Evolutionary conservation across 2,888 invertebrate species (phyloP).

Genomic region (Mesorhabditis spiculigera): DNA sequence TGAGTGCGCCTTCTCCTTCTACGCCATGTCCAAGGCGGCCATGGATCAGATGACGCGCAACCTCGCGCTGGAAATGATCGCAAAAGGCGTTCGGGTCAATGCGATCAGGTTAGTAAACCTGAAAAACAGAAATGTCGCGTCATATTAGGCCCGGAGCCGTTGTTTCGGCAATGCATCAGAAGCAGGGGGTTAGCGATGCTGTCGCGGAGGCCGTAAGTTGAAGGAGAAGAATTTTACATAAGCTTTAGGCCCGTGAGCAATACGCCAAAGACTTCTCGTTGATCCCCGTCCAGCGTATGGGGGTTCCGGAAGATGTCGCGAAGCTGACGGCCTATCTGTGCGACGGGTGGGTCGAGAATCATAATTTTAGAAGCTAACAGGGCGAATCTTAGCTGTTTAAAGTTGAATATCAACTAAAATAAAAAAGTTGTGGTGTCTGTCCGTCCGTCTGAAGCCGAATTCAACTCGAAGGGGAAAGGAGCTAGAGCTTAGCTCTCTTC

Average conservation of each 20-base stretch:
- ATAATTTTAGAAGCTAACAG: too few relatives aligned
- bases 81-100: background rate
- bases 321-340: background rate
- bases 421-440: too few relatives aligned
- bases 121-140: too few relatives aligned
- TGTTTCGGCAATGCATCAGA: background rate
- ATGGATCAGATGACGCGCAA: background rate
- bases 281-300: background rate
- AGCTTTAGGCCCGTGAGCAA: background rate
- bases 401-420: too few relatives aligned
- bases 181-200: background rate
- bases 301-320: background rate
- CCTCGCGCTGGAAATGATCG: slow-evolving; percentile 1
- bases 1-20: background rate
- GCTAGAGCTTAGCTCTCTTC: too few relatives aligned
- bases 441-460: too few relatives aligned
- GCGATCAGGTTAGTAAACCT: background rate
- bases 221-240: background rate
- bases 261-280: background rate
- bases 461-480: too few relatives aligned
- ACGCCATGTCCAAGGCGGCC: background rate
- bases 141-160: background rate
- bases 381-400: too few relatives aligned
- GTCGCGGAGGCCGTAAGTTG: too few relatives aligned
- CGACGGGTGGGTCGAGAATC: background rate